These are phyloP conservation scores for Rhinichthys osculus DNA, from an alignment of 2,797 vertebrate species.

Conservation along the genomic window DNA sequence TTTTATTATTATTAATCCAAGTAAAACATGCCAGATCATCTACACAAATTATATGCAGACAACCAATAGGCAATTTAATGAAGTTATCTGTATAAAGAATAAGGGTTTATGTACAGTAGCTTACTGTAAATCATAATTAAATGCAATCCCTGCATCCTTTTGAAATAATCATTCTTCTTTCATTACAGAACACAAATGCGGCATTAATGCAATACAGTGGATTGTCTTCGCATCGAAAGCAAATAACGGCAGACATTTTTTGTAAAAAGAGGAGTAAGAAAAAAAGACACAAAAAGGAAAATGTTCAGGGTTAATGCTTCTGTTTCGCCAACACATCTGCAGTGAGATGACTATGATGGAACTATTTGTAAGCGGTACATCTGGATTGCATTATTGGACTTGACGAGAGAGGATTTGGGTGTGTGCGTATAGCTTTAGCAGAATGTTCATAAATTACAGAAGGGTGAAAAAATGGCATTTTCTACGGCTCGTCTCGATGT, in stretches of 20 bases:
- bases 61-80: too few relatives aligned
- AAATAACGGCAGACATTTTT: background rate
- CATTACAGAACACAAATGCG: slow-evolving; percentile 16
- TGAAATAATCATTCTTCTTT: background rate
- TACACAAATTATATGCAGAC: too few relatives aligned
- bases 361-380: slow-evolving; percentile 6
- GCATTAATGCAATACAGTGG: background rate
- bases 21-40: too few relatives aligned
- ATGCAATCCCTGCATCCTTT: background rate
- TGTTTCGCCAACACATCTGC: background rate
- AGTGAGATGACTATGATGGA: slow-evolving; percentile 48
- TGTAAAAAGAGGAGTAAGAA: background rate
- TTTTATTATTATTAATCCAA: too few relatives aligned
- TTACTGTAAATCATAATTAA: background rate
- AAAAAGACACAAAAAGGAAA: background rate
- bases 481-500: slow-evolving; percentile 81
- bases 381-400: slow-evolving; percentile 60
- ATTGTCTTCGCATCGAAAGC: background rate
- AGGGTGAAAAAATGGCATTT: slow-evolving; percentile 84
- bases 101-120: too few relatives aligned
- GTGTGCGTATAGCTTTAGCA: slow-evolving; percentile 61
- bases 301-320: background rate
- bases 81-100: too few relatives aligned
- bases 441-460: slow-evolving; percentile 86
- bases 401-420: slow-evolving; percentile 36